Conservation (phyloP, 2,797 vertebrate genomes). For the Ciconia nigra region DNA sequence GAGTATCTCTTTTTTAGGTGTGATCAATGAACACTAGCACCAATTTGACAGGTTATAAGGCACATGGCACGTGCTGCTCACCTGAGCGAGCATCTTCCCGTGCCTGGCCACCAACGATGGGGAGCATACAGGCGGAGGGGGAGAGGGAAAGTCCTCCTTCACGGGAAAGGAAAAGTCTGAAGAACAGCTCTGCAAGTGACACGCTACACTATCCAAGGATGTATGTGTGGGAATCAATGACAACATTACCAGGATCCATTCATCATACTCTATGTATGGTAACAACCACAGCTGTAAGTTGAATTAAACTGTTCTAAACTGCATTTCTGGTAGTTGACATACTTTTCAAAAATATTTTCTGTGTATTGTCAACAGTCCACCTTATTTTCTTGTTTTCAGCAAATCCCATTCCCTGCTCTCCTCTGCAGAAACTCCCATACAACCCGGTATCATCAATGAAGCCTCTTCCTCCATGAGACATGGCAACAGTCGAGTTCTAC, state of each 20-base stretch:
- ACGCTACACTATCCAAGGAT: background rate
- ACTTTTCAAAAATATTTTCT: background rate
- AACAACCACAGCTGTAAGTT: background rate
- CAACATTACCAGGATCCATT: background rate
- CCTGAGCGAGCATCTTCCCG: background rate
- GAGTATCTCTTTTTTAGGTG: background rate
- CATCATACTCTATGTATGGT: background rate
- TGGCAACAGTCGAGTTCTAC: accelerated
- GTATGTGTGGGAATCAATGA: background rate
- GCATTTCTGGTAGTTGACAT: background rate
- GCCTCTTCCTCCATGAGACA: background rate
- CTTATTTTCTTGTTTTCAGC: background rate
- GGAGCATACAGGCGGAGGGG: background rate
- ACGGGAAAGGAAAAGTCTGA: background rate
- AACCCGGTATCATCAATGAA: background rate
- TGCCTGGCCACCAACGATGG: accelerated
- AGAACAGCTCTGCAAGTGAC: background rate
- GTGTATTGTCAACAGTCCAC: background rate
- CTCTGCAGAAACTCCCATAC: background rate
- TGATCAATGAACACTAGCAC: background rate
- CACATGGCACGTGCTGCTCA: background rate
- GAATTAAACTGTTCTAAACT: background rate
- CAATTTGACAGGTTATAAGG: background rate
- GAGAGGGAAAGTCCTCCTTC: background rate
- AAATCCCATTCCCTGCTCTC: background rate